Conservation (phyloP, 2,888 invertebrate genomes). For the Erpobdella octoculata region DNA sequence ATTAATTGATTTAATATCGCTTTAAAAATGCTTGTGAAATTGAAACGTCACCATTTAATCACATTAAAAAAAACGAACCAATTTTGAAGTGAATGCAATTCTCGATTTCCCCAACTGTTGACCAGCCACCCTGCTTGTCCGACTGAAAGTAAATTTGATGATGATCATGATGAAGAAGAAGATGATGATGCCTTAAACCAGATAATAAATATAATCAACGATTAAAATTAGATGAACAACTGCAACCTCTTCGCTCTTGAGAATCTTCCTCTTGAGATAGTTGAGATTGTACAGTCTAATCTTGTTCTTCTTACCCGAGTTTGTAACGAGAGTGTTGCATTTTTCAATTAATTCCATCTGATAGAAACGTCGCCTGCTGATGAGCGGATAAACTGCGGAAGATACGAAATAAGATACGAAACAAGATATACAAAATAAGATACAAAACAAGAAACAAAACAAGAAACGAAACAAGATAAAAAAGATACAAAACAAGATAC, state of each 20-base stretch:
- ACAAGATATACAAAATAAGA: neutral
- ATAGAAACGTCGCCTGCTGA: conserved; percentile 23
- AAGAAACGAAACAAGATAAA: neutral
- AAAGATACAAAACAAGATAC: neutral
- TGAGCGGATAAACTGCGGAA: conserved; percentile 25
- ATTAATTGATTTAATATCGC: too few relatives aligned
- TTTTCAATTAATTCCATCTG: conserved; percentile 27
- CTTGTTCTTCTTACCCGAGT: conserved; percentile 30
- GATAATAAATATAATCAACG: neutral
- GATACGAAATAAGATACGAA: too few relatives aligned
- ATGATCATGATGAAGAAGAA: neutral
- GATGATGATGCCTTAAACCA: neutral
- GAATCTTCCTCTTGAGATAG: conserved; percentile 27
- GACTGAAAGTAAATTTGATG: neutral
- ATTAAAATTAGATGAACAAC: neutral
- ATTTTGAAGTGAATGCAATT: conserved; percentile 30
- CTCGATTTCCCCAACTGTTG: conserved; percentile 24
- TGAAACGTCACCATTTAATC: too few relatives aligned
- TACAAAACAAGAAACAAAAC: neutral
- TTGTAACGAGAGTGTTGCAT: conserved; percentile 25
- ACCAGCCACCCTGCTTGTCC: conserved; percentile 24
- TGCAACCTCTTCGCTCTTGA: conserved; percentile 27
- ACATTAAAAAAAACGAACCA: conserved; percentile 20
- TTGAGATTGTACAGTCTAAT: conserved; percentile 28
- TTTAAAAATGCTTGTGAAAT: too few relatives aligned